phyloP scores from a whole-genome alignment of 2,113 vertebrate genomes.

The Xenopus laevis region DNA sequence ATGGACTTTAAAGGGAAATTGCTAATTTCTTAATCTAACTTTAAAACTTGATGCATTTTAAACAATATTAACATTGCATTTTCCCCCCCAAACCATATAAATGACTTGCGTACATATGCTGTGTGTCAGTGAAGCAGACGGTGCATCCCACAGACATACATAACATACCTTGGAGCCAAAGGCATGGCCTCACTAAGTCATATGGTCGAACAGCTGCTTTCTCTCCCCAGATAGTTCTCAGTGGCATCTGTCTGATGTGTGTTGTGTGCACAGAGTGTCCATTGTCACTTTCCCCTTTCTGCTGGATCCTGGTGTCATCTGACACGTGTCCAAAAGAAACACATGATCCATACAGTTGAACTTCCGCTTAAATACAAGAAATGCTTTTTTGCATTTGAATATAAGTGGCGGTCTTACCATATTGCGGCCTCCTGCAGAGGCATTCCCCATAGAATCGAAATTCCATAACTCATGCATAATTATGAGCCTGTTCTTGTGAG shows the following conservation, averaged over 20 bases:
- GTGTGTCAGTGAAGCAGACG: conserved; percentile 6
- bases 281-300: background rate
- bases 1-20: too few relatives aligned
- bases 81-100: too few relatives aligned
- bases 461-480: too few relatives aligned
- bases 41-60: too few relatives aligned
- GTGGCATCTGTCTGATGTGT: background rate
- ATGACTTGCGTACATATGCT: too few relatives aligned
- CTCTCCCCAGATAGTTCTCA: background rate
- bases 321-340: background rate
- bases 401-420: too few relatives aligned
- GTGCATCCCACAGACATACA: background rate
- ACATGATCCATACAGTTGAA: background rate
- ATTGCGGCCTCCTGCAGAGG: too few relatives aligned
- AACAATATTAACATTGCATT: too few relatives aligned
- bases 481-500: too few relatives aligned
- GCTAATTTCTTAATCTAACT: too few relatives aligned
- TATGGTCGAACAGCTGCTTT: conserved; percentile 27
- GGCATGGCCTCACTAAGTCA: background rate
- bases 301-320: background rate
- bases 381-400: background rate
- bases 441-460: too few relatives aligned
- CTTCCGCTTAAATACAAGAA: background rate
- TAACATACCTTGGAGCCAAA: conserved; percentile 11
- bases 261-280: background rate